Conservation (phyloP, 2,113 vertebrate species). For the Halichoerus grypus region DNA sequence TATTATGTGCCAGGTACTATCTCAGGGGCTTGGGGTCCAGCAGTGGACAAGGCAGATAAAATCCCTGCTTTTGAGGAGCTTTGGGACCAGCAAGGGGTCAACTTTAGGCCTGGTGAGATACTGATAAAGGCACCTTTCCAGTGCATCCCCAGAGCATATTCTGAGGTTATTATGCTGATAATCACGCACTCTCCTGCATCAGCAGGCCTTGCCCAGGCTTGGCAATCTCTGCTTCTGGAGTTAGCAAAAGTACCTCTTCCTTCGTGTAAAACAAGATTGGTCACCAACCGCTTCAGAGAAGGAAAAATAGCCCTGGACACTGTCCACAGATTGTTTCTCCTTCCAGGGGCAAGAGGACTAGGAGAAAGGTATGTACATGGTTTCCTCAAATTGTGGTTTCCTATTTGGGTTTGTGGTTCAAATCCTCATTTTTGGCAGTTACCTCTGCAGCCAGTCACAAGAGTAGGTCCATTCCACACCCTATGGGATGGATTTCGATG, state of each 20-base stretch:
- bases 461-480: background rate
- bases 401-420: conserved; percentile 52
- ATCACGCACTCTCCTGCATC: background rate
- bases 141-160: background rate
- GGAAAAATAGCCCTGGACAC: background rate
- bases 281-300: background rate
- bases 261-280: conserved; percentile 28
- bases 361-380: background rate
- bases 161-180: background rate
- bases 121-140: background rate
- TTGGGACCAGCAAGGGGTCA: background rate
- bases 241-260: background rate
- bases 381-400: conserved; percentile 67
- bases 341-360: background rate
- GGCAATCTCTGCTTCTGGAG: background rate
- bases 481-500: background rate
- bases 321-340: background rate
- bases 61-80: background rate
- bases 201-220: background rate
- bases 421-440: conserved; percentile 45
- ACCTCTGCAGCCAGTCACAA: background rate
- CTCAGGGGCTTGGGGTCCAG: background rate
- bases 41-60: background rate
- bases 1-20: background rate
- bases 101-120: background rate